phyloP scores from a whole-genome alignment of 2,113 vertebrate genomes.

The Thunnus maccoyii region DNA sequence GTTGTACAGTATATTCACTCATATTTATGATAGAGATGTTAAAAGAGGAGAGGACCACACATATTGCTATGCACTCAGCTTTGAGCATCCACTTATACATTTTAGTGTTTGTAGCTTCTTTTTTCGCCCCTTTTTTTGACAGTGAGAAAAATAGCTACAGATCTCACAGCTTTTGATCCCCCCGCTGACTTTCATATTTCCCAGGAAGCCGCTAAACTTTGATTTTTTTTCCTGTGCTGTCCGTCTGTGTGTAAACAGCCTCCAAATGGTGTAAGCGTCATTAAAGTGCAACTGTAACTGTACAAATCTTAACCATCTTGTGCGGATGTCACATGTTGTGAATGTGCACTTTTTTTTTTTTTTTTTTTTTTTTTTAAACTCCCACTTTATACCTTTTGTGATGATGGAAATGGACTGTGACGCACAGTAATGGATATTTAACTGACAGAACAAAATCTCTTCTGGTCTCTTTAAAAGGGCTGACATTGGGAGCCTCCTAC shows the following conservation, averaged over 20 bases:
- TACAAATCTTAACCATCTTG: background rate
- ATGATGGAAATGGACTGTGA: background rate
- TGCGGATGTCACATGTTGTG: conserved; percentile 14
- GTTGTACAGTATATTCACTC: conserved; percentile 78
- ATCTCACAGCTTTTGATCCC: background rate
- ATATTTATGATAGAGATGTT: conserved; percentile 75
- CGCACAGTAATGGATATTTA: background rate
- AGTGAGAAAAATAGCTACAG: background rate
- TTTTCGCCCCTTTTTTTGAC: conserved; percentile 6
- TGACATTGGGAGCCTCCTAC: conserved; percentile 3
- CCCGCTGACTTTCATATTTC: conserved; percentile 2
- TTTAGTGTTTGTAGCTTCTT: conserved; percentile 4
- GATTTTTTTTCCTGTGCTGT: conserved; percentile 5
- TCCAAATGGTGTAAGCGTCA: background rate
- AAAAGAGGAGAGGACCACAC: conserved; percentile 75
- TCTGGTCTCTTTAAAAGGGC: background rate
- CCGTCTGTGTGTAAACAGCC: background rate
- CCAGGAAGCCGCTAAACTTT: background rate
- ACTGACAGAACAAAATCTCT: background rate
- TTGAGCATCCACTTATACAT: conserved; percentile 50
- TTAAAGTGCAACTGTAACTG: conserved; percentile 21
- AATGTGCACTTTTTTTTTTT: background rate
- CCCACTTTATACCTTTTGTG: background rate
- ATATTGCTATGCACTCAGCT: conserved; percentile 63
- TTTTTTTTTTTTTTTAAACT: background rate